Percentiles rank a stretch among this genome's conserved stretches.
Conservation (phyloP, 1,140 invertebrate genomes). For the Lepidurus packardi region DNA sequence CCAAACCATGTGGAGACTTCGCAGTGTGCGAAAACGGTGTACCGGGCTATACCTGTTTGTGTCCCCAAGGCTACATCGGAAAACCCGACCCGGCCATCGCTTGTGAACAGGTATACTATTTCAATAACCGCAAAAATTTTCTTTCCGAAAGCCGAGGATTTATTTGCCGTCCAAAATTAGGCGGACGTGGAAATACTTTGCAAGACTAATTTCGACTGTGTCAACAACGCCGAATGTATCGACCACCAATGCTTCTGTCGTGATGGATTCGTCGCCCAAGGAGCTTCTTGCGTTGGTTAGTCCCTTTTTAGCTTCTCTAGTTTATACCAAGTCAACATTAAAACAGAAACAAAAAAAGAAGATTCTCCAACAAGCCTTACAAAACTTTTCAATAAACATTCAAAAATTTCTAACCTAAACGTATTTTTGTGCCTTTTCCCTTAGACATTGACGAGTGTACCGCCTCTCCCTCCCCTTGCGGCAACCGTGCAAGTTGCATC, state of each 20-base stretch:
- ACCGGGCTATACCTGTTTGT: slow-evolving; percentile 81
- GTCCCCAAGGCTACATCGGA: slow-evolving; percentile 78
- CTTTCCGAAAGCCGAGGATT: slow-evolving; percentile 5
- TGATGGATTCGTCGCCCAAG: slow-evolving; percentile 73
- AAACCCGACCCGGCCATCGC: slow-evolving; percentile 73
- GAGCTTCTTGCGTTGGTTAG: slow-evolving; percentile 59
- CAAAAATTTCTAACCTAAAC: background rate
- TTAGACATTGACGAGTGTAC: slow-evolving; percentile 74
- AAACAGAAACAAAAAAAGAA: no score
- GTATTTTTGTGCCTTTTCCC: background rate
- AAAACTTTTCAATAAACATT: no score
- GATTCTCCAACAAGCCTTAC: no score
- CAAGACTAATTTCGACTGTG: slow-evolving; percentile 81
- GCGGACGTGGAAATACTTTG: slow-evolving; percentile 79
- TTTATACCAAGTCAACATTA: background rate
- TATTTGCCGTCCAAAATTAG: slow-evolving; percentile 45
- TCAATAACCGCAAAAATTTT: background rate
- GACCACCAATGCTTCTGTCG: slow-evolving; percentile 85
- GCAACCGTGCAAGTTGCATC: slow-evolving; percentile 68
- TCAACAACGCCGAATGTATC: slow-evolving; percentile 83
- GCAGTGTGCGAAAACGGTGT: slow-evolving; percentile 80
- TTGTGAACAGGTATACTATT: slow-evolving; percentile 65
- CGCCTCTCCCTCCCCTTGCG: slow-evolving; percentile 58
- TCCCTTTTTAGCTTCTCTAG: slow-evolving; percentile 40
- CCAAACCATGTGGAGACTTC: slow-evolving; percentile 75